Evolutionary conservation across 2,888 invertebrate genomes (phyloP).

Genomic region (Eupithecia abbreviata): DNA sequence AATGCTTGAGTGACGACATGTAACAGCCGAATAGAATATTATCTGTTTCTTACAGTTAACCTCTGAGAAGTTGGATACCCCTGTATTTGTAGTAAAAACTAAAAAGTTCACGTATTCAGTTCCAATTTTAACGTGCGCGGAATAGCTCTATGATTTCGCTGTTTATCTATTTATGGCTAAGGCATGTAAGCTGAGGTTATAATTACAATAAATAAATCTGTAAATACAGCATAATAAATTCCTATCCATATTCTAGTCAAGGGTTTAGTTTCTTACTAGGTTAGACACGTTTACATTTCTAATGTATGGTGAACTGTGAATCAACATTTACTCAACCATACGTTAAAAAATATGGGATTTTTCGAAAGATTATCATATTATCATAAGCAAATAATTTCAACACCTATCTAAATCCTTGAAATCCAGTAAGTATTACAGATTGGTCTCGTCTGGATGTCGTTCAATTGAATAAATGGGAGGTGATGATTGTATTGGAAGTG

Average conservation of each 20-base stretch:
- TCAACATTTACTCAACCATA: slow-evolving; percentile 5
- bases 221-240: not conserved
- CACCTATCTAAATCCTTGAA: slow-evolving; percentile 42
- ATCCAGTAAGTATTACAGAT: slow-evolving; percentile 61
- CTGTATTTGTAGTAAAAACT: not conserved
- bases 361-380: not conserved
- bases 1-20: slow-evolving; percentile 18
- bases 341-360: not conserved
- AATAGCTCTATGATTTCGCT: not conserved
- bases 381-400: not conserved
- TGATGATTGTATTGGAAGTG: slow-evolving; percentile 58
- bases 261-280: not conserved
- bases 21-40: slow-evolving; percentile 26
- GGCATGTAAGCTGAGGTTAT: not conserved
- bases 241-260: not conserved
- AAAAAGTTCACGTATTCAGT: not conserved
- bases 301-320: not conserved
- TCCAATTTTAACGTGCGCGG: not conserved
- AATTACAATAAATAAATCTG: not conserved
- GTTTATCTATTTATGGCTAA: not conserved
- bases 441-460: slow-evolving; percentile 65
- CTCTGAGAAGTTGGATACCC: not conserved
- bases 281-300: too few species aligned
- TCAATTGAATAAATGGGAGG: slow-evolving; percentile 77
- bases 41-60: not conserved